Percentiles rank a stretch among this genome's conserved stretches.
Evolutionary conservation across 2,113 vertebrate genomes (phyloP).

Genomic region (Turnix velox): DNA sequence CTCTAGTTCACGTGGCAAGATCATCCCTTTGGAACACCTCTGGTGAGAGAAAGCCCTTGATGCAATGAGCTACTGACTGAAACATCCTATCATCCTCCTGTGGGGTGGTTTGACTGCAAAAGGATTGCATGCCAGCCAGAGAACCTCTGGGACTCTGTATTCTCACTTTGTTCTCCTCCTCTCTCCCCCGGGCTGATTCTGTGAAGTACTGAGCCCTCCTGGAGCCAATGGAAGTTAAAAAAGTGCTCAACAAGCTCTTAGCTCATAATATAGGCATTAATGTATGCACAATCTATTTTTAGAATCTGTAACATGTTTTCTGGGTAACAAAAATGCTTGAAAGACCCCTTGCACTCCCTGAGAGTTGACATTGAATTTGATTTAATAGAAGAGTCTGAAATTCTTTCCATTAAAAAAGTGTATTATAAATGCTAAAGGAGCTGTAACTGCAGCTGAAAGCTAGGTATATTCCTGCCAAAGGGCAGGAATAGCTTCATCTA

Average conservation of each 20-base stretch:
- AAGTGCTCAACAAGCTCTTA: not conserved
- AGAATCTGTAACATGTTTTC: slow-evolving; percentile 3
- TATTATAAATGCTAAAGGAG: slow-evolving; percentile 58
- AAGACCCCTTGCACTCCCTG: slow-evolving; percentile 13
- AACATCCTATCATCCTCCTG: not conserved
- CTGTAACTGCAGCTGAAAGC: slow-evolving; percentile 34
- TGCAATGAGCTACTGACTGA: not conserved
- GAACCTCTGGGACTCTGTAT: not conserved
- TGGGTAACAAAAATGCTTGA: not conserved
- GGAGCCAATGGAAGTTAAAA: not conserved
- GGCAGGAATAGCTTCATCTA: slow-evolving; percentile 12
- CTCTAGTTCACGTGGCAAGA: not conserved
- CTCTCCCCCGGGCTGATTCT: not conserved
- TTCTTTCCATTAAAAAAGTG: slow-evolving; percentile 61
- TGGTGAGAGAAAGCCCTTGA: not conserved
- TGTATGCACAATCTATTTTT: slow-evolving; percentile 41
- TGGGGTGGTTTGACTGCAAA: not conserved
- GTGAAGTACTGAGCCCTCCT: not conserved
- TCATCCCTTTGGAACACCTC: not conserved
- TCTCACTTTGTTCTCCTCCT: slow-evolving; percentile 28
- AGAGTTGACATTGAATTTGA: slow-evolving; percentile 8
- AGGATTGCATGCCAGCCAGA: not conserved
- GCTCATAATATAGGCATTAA: slow-evolving; percentile 23
- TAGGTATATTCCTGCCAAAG: slow-evolving; percentile 27
- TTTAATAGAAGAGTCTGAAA: slow-evolving; percentile 56